These are phyloP conservation scores for Drosophila persimilis DNA, from an alignment of 1,140 invertebrate genomes.

Conservation along the genomic window DNA sequence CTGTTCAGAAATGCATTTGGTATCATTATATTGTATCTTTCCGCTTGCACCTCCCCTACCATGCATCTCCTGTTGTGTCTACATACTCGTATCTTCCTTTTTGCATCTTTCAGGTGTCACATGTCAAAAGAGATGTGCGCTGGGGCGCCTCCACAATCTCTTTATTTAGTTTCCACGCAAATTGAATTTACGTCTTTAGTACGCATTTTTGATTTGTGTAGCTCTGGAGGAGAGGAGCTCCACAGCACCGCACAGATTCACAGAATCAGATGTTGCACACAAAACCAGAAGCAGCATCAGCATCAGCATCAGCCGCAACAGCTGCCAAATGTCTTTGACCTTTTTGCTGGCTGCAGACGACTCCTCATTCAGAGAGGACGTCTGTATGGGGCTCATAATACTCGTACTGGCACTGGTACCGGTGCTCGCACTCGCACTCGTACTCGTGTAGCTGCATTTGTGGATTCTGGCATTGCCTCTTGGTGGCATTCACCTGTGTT, in stretches of 20 bases:
- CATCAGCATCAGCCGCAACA: conserved; percentile 20
- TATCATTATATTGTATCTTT: conserved; percentile 31
- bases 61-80: too few relatives aligned
- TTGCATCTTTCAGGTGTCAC: conserved; percentile 66
- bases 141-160: conserved; percentile 38
- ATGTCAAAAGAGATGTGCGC: conserved; percentile 46
- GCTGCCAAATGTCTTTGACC: conserved; percentile 72
- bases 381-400: conserved; percentile 52
- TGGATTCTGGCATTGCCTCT: conserved; percentile 47
- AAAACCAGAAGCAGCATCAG: conserved; percentile 21
- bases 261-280: conserved; percentile 25
- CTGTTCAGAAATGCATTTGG: conserved; percentile 45
- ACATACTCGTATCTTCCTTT: conserved; percentile 2
- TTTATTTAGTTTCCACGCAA: conserved; percentile 46
- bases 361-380: too few relatives aligned
- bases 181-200: conserved; percentile 79
- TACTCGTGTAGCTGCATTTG: conserved; percentile 28
- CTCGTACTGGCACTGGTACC: too few relatives aligned
- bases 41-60: too few relatives aligned
- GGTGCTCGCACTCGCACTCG: too few relatives aligned
- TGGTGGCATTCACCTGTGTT: conserved; percentile 75
- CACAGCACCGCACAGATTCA: too few relatives aligned
- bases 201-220: conserved; percentile 77
- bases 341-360: conserved; percentile 43
- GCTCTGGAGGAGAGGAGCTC: conserved; percentile 25